These are phyloP conservation scores for Neoitamus cyanurus DNA, from an alignment of 2,888 invertebrate genomes.

Conservation along the genomic window DNA sequence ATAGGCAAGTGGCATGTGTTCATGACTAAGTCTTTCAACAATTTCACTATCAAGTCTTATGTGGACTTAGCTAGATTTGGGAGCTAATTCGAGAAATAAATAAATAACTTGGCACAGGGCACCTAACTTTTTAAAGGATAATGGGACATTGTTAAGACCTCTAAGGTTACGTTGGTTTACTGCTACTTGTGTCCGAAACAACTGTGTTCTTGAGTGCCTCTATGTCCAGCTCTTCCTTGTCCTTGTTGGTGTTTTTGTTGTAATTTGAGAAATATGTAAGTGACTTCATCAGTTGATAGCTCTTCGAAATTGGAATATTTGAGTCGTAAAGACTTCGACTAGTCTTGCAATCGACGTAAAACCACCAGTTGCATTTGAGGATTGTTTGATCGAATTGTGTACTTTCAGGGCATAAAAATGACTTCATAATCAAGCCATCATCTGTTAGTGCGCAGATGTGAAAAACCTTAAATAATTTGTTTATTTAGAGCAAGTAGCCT, in stretches of 20 bases:
- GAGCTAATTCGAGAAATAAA: not conserved
- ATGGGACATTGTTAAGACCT: not conserved
- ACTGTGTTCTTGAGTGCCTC: conserved; percentile 55
- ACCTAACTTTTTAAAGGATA: not conserved
- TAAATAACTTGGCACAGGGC: conserved; percentile 27
- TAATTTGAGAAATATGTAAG: conserved; percentile 89
- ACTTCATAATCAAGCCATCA: conserved; percentile 89
- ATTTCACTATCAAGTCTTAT: conserved; percentile 36
- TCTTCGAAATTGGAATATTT: conserved; percentile 90
- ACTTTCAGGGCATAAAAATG: conserved; percentile 90
- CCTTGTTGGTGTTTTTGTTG: conserved; percentile 71
- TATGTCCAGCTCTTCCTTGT: conserved; percentile 51
- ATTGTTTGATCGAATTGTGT: conserved; percentile 92
- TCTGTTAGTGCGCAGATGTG: conserved; percentile 92
- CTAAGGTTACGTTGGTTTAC: conserved; percentile 26
- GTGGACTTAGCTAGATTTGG: not conserved
- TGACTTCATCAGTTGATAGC: conserved; percentile 91
- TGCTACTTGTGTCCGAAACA: conserved; percentile 30
- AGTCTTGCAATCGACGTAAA: conserved; percentile 89
- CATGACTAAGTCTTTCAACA: not conserved
- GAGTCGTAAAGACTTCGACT: conserved; percentile 86
- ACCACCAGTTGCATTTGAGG: conserved; percentile 94
- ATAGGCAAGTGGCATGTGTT: not conserved
- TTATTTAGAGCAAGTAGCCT: not conserved
- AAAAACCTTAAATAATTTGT: conserved; percentile 76